phyloP scores from a whole-genome alignment of 2,113 vertebrate genomes.

The Monopterus albus region DNA sequence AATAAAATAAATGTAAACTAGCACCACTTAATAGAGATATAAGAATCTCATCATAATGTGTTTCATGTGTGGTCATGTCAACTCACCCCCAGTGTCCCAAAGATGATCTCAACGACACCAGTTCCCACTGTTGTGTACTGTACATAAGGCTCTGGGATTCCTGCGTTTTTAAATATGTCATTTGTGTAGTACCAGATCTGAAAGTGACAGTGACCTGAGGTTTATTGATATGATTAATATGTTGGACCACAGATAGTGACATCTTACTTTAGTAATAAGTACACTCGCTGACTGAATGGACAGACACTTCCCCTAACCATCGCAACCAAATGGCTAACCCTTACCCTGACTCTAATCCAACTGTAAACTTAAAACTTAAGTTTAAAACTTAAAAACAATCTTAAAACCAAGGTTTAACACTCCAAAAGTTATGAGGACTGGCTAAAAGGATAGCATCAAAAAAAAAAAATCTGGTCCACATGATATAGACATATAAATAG shows the following conservation, averaged over 20 bases:
- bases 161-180: slow-evolving; percentile 86
- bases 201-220: slow-evolving; percentile 47
- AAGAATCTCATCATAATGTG: not conserved
- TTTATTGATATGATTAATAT: slow-evolving; percentile 10
- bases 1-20: not conserved
- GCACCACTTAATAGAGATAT: not conserved
- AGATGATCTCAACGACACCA: slow-evolving; percentile 86
- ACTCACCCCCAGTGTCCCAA: slow-evolving; percentile 88
- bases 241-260: not conserved
- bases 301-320: no score
- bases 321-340: no score
- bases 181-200: slow-evolving; percentile 98
- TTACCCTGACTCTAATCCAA: no score
- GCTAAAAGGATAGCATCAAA: no score
- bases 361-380: no score
- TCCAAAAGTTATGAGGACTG: no score
- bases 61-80: not conserved
- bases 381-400: no score
- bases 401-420: no score
- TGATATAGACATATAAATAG: no score
- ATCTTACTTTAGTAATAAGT: no score
- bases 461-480: no score
- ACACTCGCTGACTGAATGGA: no score
- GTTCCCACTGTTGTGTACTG: slow-evolving; percentile 91
- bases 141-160: slow-evolving; percentile 82